Base-by-base conservation (phyloP, 37 sponge, comb jelly and placozoan species). In the Bolinopsis microptera region DNA sequence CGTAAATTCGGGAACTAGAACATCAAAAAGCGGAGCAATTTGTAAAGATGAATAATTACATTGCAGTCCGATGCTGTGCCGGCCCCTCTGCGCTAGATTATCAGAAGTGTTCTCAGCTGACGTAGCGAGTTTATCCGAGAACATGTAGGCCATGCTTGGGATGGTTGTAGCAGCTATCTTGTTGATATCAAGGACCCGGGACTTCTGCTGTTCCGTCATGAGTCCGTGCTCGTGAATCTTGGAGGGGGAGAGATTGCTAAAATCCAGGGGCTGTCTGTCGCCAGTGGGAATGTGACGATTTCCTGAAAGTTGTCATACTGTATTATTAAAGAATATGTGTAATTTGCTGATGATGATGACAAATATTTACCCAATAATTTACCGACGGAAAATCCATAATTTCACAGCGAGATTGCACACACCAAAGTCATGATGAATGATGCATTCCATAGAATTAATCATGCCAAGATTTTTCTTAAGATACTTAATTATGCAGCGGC, bases 131-230 rank as follows among this genome's bases (percentile, higher is more conserved):
- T 86, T 86, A 38, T 86, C 90, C 35, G 90, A 86, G 28, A 86
- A 86, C 90, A 86, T 86, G 90, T 86, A 86, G 2, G 90, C 90
- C 90, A 86, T 86, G 61, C 90, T 86, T 0, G 90, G 90, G 27
- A 86, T 41, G 90, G 90, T 41, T 16, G 90, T 86, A n/a, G 90
- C 61, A 0, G 61, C 90, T 41, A 86, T 86, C 61, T 86, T 86
- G 61, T 86, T 41, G 25, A 86, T 86, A 30, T 86, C 90, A 3
- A 86, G 90, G 48, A 86, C 90, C 0, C 90, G 41, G 38, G 35
- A 30, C 18, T 77, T 77, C 90, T 86, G 34, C 90, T 38, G 90
- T 3, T 86, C 90, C 22, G 21, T 1, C 21, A 77, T 9, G 31
- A 40, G 61, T 0, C 26, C 61, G 24, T 23, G 90, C 16, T 86